Conservation (phyloP, 2,797 vertebrate species). For the Chiroxiphia lanceolata region DNA sequence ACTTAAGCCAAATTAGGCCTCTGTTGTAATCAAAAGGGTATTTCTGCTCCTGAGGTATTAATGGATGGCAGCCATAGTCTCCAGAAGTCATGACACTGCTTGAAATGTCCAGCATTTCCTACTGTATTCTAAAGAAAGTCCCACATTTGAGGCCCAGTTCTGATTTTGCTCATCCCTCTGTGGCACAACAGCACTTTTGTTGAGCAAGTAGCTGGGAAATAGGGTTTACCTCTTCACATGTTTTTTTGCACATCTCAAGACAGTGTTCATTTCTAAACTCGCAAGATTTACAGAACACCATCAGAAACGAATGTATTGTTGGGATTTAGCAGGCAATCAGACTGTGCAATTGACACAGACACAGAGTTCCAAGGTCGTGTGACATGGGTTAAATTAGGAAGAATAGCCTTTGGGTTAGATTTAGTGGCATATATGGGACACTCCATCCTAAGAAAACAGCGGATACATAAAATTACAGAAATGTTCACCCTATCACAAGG, state of each 20-base stretch:
- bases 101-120: neutral
- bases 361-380: neutral
- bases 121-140: neutral
- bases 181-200: neutral
- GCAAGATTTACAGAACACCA: neutral
- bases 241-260: neutral
- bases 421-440: neutral
- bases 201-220: neutral
- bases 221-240: neutral
- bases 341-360: neutral
- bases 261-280: neutral
- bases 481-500: neutral
- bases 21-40: neutral
- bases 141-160: neutral
- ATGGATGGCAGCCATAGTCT: fast-evolving
- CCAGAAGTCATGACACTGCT: neutral
- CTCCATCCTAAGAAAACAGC: neutral
- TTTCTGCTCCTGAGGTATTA: neutral
- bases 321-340: neutral
- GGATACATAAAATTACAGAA: neutral
- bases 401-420: neutral
- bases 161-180: neutral
- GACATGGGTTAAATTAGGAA: neutral
- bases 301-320: neutral
- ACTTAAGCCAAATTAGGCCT: neutral